Evolutionary conservation across 2,113 vertebrate genomes (phyloP), one percentile per base, ranked within the genome.

Genomic region (Chloropsis cyanopogon): DNA sequence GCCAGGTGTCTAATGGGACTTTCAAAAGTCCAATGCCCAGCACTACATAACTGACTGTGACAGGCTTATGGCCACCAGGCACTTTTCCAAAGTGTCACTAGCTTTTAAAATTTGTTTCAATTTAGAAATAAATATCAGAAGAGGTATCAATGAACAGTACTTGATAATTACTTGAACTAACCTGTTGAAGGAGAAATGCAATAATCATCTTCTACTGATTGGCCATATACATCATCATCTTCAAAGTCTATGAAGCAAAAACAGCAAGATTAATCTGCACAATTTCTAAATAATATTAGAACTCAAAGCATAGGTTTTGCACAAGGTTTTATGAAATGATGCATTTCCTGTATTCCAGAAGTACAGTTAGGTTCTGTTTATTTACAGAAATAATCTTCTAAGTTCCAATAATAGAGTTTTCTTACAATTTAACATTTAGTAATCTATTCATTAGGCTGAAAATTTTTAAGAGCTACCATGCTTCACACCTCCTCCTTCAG

Each of bases 161-260:
- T 52, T 64, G 23, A 10, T 7, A 86, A 90, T 47, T 24, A 61
- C 42, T 41, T 66, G 85, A 94, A 98, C 98, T 92, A 96, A 99
- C 99, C 99, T 98, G 99, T 99, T 96, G 99, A 99, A 92, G 99
- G 99, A 47, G 99, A 99, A 97, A 99, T 99, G 94, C 99, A 99
- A 95, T 98, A 99, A 95, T 99, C 99, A 97, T 99, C 99, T 59
- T 99, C 99, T 79, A 99, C 99, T 57, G 99, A 99, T 9, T 99
- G 99, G 69, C 99, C 99, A 93, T 99, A 99, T 59, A 99, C 54
- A 96, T 99, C 99, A 97, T 99, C 99, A 88, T 99, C 99, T 84
- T 99, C 99, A 97, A 99, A 99, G 95, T 99, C 99, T 99, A 94
- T 23, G 85, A 95, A 93, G 49, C 77, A 81, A 97, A 95, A 66